Evolutionary conservation across 1,140 invertebrate genomes (phyloP).

Genomic region (Parapsyche elsis): DNA sequence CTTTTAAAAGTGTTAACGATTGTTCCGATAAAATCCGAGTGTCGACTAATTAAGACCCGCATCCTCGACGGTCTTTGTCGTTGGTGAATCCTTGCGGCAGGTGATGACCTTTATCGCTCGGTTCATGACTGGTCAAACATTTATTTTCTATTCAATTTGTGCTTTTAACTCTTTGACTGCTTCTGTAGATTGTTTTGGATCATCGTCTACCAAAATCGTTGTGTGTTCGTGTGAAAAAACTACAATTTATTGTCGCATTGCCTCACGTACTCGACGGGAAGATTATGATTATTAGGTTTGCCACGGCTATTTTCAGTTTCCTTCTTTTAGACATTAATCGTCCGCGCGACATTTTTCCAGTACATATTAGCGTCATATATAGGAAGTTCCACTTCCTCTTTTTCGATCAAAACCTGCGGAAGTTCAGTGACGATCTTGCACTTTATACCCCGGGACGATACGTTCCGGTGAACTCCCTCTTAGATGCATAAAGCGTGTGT

Average conservation of each 20-base stretch:
- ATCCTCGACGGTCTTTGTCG: not conserved
- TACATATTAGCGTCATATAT: too few relatives aligned
- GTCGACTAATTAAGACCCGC: not conserved
- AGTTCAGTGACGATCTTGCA: conserved; percentile 1
- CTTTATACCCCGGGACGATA: not conserved
- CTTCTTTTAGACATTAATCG: not conserved
- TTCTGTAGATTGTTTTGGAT: too few relatives aligned
- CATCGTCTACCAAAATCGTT: too few relatives aligned
- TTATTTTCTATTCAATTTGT: too few relatives aligned
- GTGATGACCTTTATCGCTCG: not conserved
- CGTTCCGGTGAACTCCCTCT: not conserved
- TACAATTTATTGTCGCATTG: too few relatives aligned
- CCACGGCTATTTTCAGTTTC: conserved; percentile 13
- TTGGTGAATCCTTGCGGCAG: conserved; percentile 18
- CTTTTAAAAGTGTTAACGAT: too few relatives aligned
- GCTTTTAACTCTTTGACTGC: too few relatives aligned
- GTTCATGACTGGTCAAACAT: not conserved
- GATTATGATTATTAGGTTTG: conserved; percentile 1
- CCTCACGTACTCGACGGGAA: too few relatives aligned
- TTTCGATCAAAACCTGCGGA: not conserved
- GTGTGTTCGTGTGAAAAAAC: too few relatives aligned
- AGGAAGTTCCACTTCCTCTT: not conserved
- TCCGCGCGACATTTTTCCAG: not conserved
- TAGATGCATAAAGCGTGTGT: not conserved
- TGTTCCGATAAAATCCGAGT: not conserved